These are phyloP conservation scores for Euproctis similis DNA, from an alignment of 2,888 invertebrate genomes.

Conservation along the genomic window DNA sequence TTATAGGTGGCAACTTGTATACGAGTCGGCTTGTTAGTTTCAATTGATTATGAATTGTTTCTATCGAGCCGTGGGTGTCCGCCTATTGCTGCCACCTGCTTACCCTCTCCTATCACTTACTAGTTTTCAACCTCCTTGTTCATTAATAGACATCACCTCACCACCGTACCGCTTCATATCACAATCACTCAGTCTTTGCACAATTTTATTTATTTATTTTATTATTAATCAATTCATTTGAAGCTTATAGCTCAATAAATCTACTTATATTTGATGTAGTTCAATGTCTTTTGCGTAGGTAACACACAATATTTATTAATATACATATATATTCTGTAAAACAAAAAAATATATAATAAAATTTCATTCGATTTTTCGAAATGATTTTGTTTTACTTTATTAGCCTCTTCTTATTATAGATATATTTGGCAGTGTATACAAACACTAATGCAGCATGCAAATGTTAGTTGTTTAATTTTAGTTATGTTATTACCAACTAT, in stretches of 20 bases:
- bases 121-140: constrained; percentile 44
- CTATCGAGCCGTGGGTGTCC: constrained; percentile 76
- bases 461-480: constrained; percentile 45
- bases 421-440: constrained; percentile 24
- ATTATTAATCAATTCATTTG: too few relatives aligned
- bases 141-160: constrained; percentile 51
- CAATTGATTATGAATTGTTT: constrained; percentile 48
- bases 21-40: constrained; percentile 60
- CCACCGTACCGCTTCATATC: constrained; percentile 43
- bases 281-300: constrained; percentile 34
- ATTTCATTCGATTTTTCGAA: too few relatives aligned
- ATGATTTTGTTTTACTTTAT: too few relatives aligned
- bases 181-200: constrained; percentile 50
- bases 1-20: constrained; percentile 47
- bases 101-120: constrained; percentile 43
- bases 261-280: constrained; percentile 54
- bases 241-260: constrained; percentile 59
- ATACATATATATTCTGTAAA: too few relatives aligned
- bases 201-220: constrained; percentile 36
- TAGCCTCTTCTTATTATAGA: too few relatives aligned
- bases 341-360: too few relatives aligned
- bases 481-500: too few relatives aligned
- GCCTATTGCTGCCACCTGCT: constrained; percentile 49
- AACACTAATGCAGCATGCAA: constrained; percentile 39
- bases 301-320: constrained; percentile 17